Evolutionary conservation across 2,888 invertebrate genomes (phyloP).

Genomic region (Mellilla xanthometata): DNA sequence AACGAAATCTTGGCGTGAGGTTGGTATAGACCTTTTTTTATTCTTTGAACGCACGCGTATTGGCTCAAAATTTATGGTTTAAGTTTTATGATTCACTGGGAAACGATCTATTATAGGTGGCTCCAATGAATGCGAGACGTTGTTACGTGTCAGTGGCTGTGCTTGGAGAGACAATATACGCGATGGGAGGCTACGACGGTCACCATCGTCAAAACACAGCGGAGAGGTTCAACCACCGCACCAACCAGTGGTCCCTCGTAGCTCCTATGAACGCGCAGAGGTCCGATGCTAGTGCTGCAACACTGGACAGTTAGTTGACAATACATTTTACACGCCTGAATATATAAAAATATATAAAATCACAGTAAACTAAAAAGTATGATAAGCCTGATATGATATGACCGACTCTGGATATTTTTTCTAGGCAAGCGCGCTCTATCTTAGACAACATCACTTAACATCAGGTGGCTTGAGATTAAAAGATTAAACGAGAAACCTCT

Average conservation of each 20-base stretch:
- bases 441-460: too few species aligned
- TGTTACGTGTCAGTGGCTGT: conserved; percentile 94
- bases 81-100: too few species aligned
- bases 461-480: too few species aligned
- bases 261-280: conserved; percentile 94
- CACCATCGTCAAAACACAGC: conserved; percentile 93
- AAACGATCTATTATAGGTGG: conserved; percentile 75
- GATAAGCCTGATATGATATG: too few species aligned
- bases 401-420: too few species aligned
- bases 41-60: not conserved
- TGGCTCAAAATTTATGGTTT: too few species aligned
- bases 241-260: conserved; percentile 94
- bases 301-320: conserved; percentile 85
- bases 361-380: too few species aligned
- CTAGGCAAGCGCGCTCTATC: too few species aligned
- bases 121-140: conserved; percentile 94
- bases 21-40: too few species aligned
- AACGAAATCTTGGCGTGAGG: conserved; percentile 92
- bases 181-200: conserved; percentile 95
- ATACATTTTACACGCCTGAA: too few species aligned
- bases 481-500: too few species aligned
- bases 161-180: conserved; percentile 89
- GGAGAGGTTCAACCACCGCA: conserved; percentile 91
- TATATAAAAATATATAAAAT: too few species aligned
- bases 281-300: conserved; percentile 96